Evolutionary conservation across 2,113 vertebrate genomes (phyloP), one percentile per base, ranked within the genome.

Genomic region (Craseonycteris thonglongyai): DNA sequence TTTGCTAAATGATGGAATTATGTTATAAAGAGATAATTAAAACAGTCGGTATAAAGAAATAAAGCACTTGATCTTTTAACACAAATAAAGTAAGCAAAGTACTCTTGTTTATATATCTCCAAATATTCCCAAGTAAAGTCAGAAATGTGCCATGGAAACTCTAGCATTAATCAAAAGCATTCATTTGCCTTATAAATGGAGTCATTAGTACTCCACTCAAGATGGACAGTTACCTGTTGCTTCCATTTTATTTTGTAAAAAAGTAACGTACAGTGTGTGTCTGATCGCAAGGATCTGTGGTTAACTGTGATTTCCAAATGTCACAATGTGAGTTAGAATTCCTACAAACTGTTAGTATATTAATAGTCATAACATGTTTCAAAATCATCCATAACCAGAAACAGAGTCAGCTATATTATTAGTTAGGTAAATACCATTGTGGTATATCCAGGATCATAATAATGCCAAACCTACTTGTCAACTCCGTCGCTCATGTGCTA

Each of bases 1-100:
- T 83, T 96, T 93, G 18, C 33, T 47, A n/a, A n/a, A n/a, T n/a
- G 49, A 92, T 94, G 22, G 28, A 66, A 93, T 93, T 76, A 61
- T 22, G 59, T 85, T 56, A 88, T 35, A 71, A 82, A 68, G 45
- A 66, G 40, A 85, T 61, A 56, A 26, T 81, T 71, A 72, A 42
- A 88, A 56, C 15, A 66, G 11, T 19, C 1, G 7, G 15, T 30
- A 12, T 6, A 33, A 47, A n/a, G 42, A 82, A 91, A 51, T 9
- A 56, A 78, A 89, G 10, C 0, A 2, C 6, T 85, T 81, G 56
- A 65, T 10, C 58, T 83, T 83, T 79, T 42, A 68, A 80, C 49
- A 51, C 49, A 88, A 88, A 78, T 11, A 54, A 93, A 78, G 47
- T 45, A 24, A 59, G 45, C 33, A 81, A 90, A 88, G 72, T 58